These are phyloP conservation scores for Opisthocomus hoazin DNA, from an alignment of 2,113 vertebrate species.

Conservation along the genomic window DNA sequence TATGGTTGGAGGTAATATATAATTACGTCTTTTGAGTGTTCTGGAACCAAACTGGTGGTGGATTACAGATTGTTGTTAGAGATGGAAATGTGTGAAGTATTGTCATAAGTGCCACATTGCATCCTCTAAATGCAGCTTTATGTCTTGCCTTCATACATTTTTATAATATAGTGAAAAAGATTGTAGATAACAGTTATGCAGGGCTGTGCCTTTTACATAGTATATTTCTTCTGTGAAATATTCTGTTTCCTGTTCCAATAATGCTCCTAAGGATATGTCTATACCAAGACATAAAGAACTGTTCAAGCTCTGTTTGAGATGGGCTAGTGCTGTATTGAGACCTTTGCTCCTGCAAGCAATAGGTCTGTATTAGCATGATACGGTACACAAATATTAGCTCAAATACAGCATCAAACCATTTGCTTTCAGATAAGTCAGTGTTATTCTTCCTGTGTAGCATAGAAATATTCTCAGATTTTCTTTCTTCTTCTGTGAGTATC, in stretches of 20 bases:
- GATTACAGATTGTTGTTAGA: background rate
- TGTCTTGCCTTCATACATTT: background rate
- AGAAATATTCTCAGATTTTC: background rate
- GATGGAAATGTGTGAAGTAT: background rate
- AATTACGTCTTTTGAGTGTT: background rate
- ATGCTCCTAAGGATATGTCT: background rate
- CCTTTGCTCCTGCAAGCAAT: background rate
- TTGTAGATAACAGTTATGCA: background rate
- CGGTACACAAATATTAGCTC: background rate
- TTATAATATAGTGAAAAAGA: background rate
- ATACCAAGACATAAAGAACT: background rate
- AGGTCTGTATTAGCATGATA: background rate
- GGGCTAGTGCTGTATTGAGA: background rate
- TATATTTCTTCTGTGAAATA: background rate
- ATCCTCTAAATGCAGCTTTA: background rate
- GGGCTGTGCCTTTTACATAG: background rate
- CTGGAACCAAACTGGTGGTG: background rate
- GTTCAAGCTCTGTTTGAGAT: background rate
- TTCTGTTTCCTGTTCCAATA: background rate
- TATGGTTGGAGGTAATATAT: background rate
- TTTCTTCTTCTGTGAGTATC: background rate
- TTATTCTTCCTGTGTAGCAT: background rate
- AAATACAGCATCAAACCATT: background rate
- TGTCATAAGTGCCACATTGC: background rate
- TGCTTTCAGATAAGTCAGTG: background rate